phyloP scores from a whole-genome alignment of 2,888 invertebrate species.

The Glyphotaelius pellucidus region DNA sequence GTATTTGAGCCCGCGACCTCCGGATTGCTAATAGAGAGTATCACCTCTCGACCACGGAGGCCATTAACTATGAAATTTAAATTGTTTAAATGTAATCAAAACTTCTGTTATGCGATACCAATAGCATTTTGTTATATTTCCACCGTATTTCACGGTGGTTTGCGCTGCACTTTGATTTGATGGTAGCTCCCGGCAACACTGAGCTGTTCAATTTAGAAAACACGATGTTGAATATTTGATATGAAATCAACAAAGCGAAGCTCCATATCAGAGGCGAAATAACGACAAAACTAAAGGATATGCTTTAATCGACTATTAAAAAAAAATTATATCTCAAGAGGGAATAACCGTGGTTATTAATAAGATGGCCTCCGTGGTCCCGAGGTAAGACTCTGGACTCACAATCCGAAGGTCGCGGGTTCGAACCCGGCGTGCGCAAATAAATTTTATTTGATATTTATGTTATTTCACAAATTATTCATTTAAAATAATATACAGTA shows the following conservation, averaged over 20 bases:
- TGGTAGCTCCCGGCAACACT: background rate
- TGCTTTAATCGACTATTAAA: background rate
- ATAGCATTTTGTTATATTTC: background rate
- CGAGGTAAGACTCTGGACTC: too few species aligned
- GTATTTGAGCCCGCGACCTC: too few species aligned
- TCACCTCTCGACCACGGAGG: background rate
- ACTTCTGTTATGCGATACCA: background rate
- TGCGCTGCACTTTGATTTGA: background rate
- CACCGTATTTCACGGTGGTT: background rate
- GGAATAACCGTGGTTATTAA: too few species aligned
- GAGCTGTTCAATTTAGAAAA: background rate
- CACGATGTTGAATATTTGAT: background rate
- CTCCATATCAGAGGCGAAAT: background rate
- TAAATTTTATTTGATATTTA: too few species aligned
- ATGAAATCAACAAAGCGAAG: background rate
- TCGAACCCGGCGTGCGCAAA: too few species aligned
- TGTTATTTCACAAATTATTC: too few species aligned
- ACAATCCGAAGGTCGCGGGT: too few species aligned
- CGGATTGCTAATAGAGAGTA: too few species aligned
- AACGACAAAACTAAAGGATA: background rate
- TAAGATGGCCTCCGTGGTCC: too few species aligned
- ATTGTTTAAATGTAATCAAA: background rate
- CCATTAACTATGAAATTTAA: too few species aligned
- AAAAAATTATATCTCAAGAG: too few species aligned
- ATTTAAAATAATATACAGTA: too few species aligned